These are phyloP conservation scores for Eumacrocentrus americanus DNA, from an alignment of 2,888 invertebrate genomes.

Conservation along the genomic window DNA sequence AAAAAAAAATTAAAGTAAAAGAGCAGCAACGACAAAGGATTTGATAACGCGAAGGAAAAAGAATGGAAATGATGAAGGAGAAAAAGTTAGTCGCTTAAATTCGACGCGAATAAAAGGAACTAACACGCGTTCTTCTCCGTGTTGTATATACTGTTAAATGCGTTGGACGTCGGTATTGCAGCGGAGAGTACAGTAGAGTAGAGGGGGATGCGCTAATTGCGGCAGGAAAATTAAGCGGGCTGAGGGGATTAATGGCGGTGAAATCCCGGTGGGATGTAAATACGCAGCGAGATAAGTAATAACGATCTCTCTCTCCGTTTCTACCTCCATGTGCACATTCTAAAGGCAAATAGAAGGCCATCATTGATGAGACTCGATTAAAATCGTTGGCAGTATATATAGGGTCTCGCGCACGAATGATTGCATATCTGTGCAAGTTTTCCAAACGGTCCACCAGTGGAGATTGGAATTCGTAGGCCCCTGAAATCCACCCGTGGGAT, in stretches of 20 bases:
- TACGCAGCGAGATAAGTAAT: constrained; percentile 18
- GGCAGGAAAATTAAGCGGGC: constrained; percentile 35
- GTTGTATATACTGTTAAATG: constrained; percentile 5
- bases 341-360: not conserved
- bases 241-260: constrained; percentile 21
- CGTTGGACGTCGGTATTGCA: constrained; percentile 1
- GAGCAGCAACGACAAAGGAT: too few species aligned
- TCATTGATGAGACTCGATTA: constrained; percentile 21
- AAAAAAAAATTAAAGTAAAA: too few species aligned
- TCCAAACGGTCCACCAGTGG: not conserved
- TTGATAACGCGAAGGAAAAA: too few species aligned
- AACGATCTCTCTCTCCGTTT: constrained; percentile 17
- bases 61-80: too few species aligned
- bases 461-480: constrained; percentile 23
- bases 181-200: not conserved
- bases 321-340: not conserved
- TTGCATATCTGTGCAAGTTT: constrained; percentile 4
- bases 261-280: constrained; percentile 21
- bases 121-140: not conserved
- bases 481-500: constrained; percentile 27
- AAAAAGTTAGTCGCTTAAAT: too few species aligned
- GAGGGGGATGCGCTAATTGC: constrained; percentile 34
- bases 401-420: constrained; percentile 5
- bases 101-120: not conserved
- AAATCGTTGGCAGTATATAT: constrained; percentile 1